Percentiles rank a stretch among this genome's conserved stretches.
phyloP scores from a whole-genome alignment of 1,140 invertebrate genomes.

The Drosophila takahashii region DNA sequence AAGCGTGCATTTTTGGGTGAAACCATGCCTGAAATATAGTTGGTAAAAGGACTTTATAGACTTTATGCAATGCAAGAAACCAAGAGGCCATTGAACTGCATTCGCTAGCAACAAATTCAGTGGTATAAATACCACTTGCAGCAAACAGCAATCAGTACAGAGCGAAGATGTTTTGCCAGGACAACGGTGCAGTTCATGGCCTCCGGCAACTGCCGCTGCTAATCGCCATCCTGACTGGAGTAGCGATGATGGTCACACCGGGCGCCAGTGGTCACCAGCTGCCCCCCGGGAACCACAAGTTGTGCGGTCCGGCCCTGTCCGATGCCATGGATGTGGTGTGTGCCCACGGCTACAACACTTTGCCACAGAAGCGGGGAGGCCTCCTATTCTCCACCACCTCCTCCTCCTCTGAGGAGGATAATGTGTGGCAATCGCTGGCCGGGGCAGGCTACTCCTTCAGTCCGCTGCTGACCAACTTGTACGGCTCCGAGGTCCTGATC shows the following conservation, averaged over 20 bases:
- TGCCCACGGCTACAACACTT: slow-evolving; percentile 52
- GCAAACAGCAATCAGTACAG: slow-evolving; percentile 12
- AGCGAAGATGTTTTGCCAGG: slow-evolving; percentile 52
- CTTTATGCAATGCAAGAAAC: slow-evolving; percentile 14
- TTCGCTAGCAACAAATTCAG: neutral
- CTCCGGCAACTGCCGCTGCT: slow-evolving; percentile 26
- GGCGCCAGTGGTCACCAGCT: slow-evolving; percentile 33
- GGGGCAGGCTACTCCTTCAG: slow-evolving; percentile 26
- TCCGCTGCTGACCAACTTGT: slow-evolving; percentile 56
- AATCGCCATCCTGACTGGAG: slow-evolving; percentile 14
- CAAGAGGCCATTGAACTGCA: slow-evolving; percentile 66
- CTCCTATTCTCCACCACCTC: neutral
- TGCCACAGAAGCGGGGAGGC: slow-evolving; percentile 21
- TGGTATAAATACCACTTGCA: slow-evolving; percentile 62
- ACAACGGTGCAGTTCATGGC: slow-evolving; percentile 36
- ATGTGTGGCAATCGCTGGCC: neutral
- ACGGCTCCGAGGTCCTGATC: slow-evolving; percentile 53
- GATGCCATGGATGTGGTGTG: slow-evolving; percentile 66
- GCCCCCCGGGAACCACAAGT: slow-evolving; percentile 59
- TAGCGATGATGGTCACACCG: slow-evolving; percentile 18
- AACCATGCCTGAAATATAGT: slow-evolving; percentile 8
- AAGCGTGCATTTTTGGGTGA: neutral
- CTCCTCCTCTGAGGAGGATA: neutral
- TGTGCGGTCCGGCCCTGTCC: slow-evolving; percentile 59
- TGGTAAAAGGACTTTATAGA: slow-evolving; percentile 1